These are phyloP conservation scores for Trissolcus japonicus DNA, from an alignment of 2,888 invertebrate species.

Conservation along the genomic window DNA sequence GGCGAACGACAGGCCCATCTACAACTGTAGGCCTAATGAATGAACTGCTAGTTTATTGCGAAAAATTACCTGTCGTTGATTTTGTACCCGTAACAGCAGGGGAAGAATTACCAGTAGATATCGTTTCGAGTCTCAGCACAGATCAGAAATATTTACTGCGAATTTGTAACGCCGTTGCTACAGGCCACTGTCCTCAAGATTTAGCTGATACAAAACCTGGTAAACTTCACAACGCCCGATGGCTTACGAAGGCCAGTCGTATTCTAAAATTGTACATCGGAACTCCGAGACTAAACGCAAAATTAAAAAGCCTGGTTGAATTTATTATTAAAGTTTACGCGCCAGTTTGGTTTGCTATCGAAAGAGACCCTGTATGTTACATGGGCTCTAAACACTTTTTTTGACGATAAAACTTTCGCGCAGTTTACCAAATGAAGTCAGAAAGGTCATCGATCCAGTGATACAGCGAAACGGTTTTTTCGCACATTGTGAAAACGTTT, in stretches of 20 bases:
- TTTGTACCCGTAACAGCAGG: slow-evolving; percentile 13
- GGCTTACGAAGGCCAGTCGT: slow-evolving; percentile 22
- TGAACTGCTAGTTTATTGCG: slow-evolving; percentile 50
- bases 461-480: neutral
- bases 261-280: slow-evolving; percentile 8
- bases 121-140: slow-evolving; percentile 18
- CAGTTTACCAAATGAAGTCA: neutral
- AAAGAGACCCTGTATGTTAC: slow-evolving; percentile 15
- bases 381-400: neutral
- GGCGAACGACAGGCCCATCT: slow-evolving; percentile 55
- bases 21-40: slow-evolving; percentile 61
- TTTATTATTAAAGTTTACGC: slow-evolving; percentile 26
- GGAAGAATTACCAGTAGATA: slow-evolving; percentile 12
- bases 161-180: slow-evolving; percentile 10
- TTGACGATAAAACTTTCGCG: neutral
- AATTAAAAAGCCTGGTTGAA: slow-evolving; percentile 8
- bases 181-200: slow-evolving; percentile 17
- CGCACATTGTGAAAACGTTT: neutral
- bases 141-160: slow-evolving; percentile 27
- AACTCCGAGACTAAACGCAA: slow-evolving; percentile 3
- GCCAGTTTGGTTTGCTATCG: slow-evolving; percentile 27
- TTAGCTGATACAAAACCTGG: slow-evolving; percentile 17
- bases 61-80: slow-evolving; percentile 6
- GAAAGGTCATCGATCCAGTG: neutral
- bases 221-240: slow-evolving; percentile 16